These are phyloP conservation scores for Daubentonia madagascariensis DNA, from an alignment of 2,113 vertebrate species.

Conservation along the genomic window DNA sequence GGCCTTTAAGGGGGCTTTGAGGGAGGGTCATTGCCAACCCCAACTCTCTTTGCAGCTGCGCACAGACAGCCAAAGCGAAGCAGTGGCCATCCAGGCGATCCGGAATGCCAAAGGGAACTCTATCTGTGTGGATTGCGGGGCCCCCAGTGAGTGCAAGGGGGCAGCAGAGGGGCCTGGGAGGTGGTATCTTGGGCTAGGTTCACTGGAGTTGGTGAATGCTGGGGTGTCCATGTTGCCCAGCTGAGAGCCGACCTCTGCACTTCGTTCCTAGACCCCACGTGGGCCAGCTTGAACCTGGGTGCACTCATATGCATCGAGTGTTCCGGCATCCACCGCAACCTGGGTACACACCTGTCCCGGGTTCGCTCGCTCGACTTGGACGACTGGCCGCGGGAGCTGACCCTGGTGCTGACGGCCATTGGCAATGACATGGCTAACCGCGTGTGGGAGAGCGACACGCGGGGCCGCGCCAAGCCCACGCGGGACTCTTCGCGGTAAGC, in stretches of 20 bases:
- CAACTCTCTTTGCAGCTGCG: constrained; percentile 84
- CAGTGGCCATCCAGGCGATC: constrained; percentile 95
- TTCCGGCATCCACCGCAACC: constrained; percentile 96
- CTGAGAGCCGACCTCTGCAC: rapidly evolving
- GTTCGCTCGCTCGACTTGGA: constrained; percentile 97
- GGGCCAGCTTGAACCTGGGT: constrained; percentile 96
- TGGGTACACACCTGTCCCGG: constrained; percentile 95
- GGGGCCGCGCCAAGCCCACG: constrained; percentile 90
- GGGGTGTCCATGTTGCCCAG: rapidly evolving
- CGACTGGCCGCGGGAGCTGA: constrained; percentile 96
- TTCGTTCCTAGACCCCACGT: constrained; percentile 89
- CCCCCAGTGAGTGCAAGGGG: constrained; percentile 88
- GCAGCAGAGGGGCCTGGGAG: not conserved
- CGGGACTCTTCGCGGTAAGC: constrained; percentile 90
- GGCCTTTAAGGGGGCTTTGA: not conserved
- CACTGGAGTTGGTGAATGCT: not conserved
- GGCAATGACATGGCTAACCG: constrained; percentile 95
- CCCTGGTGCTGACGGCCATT: constrained; percentile 93
- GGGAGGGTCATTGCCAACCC: not conserved
- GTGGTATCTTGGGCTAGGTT: not conserved
- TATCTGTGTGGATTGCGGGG: constrained; percentile 95
- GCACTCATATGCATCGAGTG: constrained; percentile 98
- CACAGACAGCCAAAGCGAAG: constrained; percentile 96
- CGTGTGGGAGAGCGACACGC: constrained; percentile 94
- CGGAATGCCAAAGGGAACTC: constrained; percentile 95